Base-by-base conservation (phyloP, 2,888 invertebrate genomes). In the Cremastinae sp. region DNA sequence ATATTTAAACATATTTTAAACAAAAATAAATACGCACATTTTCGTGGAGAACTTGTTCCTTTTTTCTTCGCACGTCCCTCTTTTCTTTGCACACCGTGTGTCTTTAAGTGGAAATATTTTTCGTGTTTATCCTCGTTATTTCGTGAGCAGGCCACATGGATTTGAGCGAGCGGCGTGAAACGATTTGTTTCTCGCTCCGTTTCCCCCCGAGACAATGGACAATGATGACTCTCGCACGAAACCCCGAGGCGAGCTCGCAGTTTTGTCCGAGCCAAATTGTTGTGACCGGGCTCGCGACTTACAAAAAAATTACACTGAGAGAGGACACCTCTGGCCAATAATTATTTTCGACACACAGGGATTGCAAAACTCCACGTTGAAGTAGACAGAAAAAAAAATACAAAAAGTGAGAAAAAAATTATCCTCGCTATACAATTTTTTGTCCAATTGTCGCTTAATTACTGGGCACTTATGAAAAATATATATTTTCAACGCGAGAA, bases 111-210 rank as follows among this genome's bases (percentile, higher is more conserved):
- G 49, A 43, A 53, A 58, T 20, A 41, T 12, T n/a, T 41, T 9
- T 41, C 8, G 4, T 41, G 9, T n/a, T 41, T n/a, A 41, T n/a
- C 9, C 12, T 41, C n/a, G 2, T 1, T n/a, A 64, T 64, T n/a
- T 53, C 62, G 28, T 16, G 54, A 38, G 38, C 18, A 43, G 18
- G 20, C n/a, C 20, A 28, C 51, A 47, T 70, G 54, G 10, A 45
- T 45, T 59, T 68, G 64, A 49, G 62, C 49, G 54, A 69, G 69
- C 47, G 70, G 65, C 61, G 66, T 54, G 43, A 41, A 41, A 36
- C 49, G 71, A 47, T 69, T 69, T 49, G 45, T 38, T 71, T 62
- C 49, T 36, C 61, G 75, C 75, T 75, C 75, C 75, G 75, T 75
- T 75, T 75, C 51, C 28, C 16, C 53, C 54, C 34, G 41, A 18